phyloP scores from a whole-genome alignment of 2,113 vertebrate genomes.

The Larimichthys crocea region DNA sequence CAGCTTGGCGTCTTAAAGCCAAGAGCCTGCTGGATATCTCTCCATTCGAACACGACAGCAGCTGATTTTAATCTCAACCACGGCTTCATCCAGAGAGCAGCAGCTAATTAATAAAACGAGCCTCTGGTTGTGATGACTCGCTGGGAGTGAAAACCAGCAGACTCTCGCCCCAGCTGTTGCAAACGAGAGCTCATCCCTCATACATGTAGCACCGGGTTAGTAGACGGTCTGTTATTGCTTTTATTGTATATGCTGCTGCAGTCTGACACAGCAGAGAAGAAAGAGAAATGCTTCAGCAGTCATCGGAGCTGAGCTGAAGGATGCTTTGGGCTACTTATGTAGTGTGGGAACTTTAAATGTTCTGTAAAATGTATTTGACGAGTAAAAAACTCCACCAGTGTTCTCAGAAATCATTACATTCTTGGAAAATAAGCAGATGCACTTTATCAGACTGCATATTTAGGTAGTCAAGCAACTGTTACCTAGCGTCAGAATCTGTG shows the following conservation, averaged over 20 bases:
- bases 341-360: too few relatives aligned
- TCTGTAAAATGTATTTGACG: too few relatives aligned
- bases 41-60: background rate
- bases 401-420: background rate
- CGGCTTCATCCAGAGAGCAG: background rate
- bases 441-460: background rate
- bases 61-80: conserved; percentile 35
- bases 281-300: background rate
- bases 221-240: background rate
- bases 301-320: background rate
- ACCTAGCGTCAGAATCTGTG: background rate
- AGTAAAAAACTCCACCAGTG: background rate
- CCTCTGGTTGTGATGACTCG: background rate
- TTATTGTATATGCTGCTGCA: background rate
- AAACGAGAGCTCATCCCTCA: background rate
- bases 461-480: background rate
- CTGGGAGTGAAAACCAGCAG: background rate
- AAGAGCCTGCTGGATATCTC: background rate
- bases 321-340: too few relatives aligned
- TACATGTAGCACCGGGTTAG: background rate
- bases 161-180: background rate
- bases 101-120: conserved; percentile 8
- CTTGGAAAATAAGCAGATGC: background rate
- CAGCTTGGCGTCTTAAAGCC: background rate
- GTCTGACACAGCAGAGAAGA: background rate